phyloP scores from a whole-genome alignment of 1,140 invertebrate genomes.

The Fopius arisanus region DNA sequence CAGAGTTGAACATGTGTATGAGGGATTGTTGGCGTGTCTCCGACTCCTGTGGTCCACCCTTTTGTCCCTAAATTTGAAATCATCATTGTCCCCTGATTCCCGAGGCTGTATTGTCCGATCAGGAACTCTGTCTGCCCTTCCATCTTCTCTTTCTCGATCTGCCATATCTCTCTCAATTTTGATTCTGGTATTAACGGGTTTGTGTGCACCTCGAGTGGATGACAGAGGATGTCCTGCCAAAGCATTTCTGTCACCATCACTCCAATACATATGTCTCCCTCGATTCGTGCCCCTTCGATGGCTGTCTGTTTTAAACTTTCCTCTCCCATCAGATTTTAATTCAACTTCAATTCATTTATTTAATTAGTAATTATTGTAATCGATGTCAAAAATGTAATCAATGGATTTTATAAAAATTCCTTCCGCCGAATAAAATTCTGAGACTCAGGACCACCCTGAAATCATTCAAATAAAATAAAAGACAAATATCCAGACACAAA shows the following conservation, averaged over 20 bases:
- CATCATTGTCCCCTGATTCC: constrained; percentile 12
- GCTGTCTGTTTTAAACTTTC: neutral
- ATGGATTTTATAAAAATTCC: too few relatives aligned
- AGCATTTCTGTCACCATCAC: neutral
- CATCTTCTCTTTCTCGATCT: neutral
- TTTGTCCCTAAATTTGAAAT: neutral
- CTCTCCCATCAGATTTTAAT: neutral
- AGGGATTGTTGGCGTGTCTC: neutral
- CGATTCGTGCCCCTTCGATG: neutral
- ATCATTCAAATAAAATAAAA: neutral
- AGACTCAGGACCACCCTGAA: constrained; percentile 2
- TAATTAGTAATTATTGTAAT: too few relatives aligned
- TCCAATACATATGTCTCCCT: neutral
- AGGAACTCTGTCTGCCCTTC: constrained; percentile 6
- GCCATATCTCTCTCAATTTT: neutral
- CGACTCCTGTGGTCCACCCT: neutral
- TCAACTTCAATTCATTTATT: neutral
- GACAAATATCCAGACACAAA: neutral
- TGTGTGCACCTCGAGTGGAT: neutral
- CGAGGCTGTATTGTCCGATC: constrained; percentile 3
- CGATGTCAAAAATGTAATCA: too few relatives aligned
- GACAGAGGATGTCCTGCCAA: neutral
- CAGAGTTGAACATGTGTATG: neutral
- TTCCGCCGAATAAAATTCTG: too few relatives aligned
- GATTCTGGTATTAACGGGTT: neutral